Percentiles rank a stretch among this genome's conserved stretches.
Conservation (phyloP, 2,888 invertebrate species). For the Drosophila prolongata region DNA sequence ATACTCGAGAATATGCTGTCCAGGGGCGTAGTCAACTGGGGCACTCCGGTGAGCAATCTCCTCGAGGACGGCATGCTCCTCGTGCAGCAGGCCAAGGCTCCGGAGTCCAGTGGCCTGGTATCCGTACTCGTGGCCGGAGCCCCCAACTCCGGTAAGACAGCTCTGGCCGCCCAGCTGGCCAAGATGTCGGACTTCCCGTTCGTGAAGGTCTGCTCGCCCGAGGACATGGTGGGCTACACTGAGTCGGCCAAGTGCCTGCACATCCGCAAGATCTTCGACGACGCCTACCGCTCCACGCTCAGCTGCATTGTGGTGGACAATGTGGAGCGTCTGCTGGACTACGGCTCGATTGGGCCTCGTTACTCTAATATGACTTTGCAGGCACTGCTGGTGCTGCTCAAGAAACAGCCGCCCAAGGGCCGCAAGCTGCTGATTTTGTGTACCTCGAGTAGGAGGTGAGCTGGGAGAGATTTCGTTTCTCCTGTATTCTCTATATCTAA, state of each 20-base stretch:
- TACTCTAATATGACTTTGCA: constrained; percentile 99
- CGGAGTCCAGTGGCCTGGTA: constrained; percentile 92
- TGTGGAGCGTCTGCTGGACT: constrained; percentile 98
- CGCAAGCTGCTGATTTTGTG: constrained; percentile 96
- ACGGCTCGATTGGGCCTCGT: constrained; percentile 98
- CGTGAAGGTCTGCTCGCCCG: constrained; percentile 97
- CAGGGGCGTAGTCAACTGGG: constrained; percentile 97
- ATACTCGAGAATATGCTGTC: constrained; percentile 93
- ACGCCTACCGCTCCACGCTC: constrained; percentile 98
- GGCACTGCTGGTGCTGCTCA: constrained; percentile 95
- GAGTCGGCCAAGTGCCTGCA: constrained; percentile 97
- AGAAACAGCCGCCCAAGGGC: constrained; percentile 97
- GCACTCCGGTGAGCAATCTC: constrained; percentile 93
- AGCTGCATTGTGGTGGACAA: constrained; percentile 99
- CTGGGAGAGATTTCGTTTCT: neutral
- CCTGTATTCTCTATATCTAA: neutral
- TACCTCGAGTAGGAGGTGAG: constrained; percentile 95
- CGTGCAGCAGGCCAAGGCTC: constrained; percentile 93
- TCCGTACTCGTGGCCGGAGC: constrained; percentile 97
- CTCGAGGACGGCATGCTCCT: constrained; percentile 96
- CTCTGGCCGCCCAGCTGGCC: constrained; percentile 97
- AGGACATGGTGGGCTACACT: constrained; percentile 98
- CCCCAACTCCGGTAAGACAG: constrained; percentile 98
- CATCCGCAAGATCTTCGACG: constrained; percentile 99
- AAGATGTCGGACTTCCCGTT: constrained; percentile 99